phyloP scores from a whole-genome alignment of 2,113 vertebrate genomes.

The Sebastes schlegelii region DNA sequence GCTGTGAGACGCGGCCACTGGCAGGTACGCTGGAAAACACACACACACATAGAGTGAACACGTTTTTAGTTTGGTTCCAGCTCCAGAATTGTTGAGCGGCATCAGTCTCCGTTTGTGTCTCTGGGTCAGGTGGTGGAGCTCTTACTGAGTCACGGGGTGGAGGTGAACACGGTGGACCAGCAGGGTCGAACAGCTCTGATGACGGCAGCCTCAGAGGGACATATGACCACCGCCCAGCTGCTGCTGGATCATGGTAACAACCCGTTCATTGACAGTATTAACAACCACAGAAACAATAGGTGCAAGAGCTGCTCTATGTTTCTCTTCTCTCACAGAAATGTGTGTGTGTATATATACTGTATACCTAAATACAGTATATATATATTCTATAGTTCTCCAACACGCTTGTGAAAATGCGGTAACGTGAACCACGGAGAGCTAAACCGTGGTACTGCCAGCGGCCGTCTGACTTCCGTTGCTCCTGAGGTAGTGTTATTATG shows the following conservation, averaged over 20 bases:
- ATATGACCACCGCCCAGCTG: conserved; percentile 91
- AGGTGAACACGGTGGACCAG: conserved; percentile 95
- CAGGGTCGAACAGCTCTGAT: conserved; percentile 95
- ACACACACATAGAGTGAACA: neutral
- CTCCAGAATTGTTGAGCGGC: neutral
- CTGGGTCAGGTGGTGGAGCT: conserved; percentile 91
- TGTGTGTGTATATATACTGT: too few relatives aligned
- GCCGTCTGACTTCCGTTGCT: too few relatives aligned
- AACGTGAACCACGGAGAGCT: too few relatives aligned
- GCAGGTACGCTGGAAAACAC: conserved; percentile 84
- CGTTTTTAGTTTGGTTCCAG: neutral
- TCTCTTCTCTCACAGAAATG: too few relatives aligned
- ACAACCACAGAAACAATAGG: neutral
- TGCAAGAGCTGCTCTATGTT: too few relatives aligned
- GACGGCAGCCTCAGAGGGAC: conserved; percentile 96
- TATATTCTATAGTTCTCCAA: too few relatives aligned
- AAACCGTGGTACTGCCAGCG: too few relatives aligned
- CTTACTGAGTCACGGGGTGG: conserved; percentile 90
- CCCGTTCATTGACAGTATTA: neutral
- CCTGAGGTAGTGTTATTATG: too few relatives aligned
- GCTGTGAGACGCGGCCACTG: conserved; percentile 94
- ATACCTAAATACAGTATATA: too few relatives aligned
- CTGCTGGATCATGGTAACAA: conserved; percentile 92
- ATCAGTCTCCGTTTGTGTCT: conserved; percentile 8
- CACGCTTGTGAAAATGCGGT: too few relatives aligned